Percentiles rank a stretch among this genome's conserved stretches.
phyloP scores from a whole-genome alignment of 2,797 vertebrate species.

The Columba guinea region DNA sequence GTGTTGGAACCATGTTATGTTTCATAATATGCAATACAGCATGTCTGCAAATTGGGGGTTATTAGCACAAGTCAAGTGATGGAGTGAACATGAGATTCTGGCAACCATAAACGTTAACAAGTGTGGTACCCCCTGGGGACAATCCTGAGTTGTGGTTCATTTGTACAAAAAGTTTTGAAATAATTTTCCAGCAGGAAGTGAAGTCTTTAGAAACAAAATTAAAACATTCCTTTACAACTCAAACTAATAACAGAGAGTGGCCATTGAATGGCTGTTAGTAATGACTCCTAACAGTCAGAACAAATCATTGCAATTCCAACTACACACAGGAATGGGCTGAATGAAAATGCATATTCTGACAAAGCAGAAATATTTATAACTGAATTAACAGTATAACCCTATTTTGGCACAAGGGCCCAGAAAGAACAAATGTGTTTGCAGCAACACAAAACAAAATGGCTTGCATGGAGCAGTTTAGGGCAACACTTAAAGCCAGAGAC shows the following conservation, averaged over 20 bases:
- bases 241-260: not conserved
- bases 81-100: accelerated
- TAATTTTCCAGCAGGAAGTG: not conserved
- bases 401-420: not conserved
- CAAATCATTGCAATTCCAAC: not conserved
- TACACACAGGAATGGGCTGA: not conserved
- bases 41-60: accelerated
- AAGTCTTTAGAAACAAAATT: not conserved
- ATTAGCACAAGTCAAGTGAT: not conserved
- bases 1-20: not conserved
- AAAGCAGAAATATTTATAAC: not conserved
- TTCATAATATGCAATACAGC: not conserved
- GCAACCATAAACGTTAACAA: not conserved
- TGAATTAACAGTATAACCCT: not conserved
- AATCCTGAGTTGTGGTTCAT: not conserved
- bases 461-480: not conserved
- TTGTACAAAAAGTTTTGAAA: not conserved
- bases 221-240: not conserved
- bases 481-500: not conserved
- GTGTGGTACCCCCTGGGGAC: not conserved
- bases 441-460: not conserved
- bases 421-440: not conserved
- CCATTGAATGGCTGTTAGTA: not conserved
- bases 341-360: not conserved
- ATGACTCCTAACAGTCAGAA: not conserved